Base-by-base conservation (phyloP, 2,888 invertebrate species). In the Neocrepidodera transversa region DNA sequence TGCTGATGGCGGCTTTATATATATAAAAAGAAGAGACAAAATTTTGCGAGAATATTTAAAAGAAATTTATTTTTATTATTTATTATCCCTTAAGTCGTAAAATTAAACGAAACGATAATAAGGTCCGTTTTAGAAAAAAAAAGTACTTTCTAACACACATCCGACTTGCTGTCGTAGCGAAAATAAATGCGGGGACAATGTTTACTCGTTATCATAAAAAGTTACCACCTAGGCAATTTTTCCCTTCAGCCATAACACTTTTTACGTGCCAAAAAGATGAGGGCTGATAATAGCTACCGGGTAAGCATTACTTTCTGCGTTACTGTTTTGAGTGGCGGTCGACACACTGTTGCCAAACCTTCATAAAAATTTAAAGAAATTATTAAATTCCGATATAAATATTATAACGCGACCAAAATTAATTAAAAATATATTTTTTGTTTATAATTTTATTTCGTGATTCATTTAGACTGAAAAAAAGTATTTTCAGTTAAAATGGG, bases 211-310 rank as follows among this genome's bases (percentile, higher is more conserved):
- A 71, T 70, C 73, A 69, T 75, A 74, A 76, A 76, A 75, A 74
- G 71, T 74, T 74, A 75, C 74, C 74, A 72, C 74, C 74, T 73
- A 72, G 73, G 74, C 74, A 75, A 74, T 75, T 75, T n/a, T 75
- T 68, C 68, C 66, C 66, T 62, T 60, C 60, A 61, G 68, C 66
- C 71, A 73, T 72, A 72, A 74, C 71, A 68, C 63, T 72, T 71
- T 75, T 74, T 74, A 71, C 71, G 72, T 64, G 69, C 68, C 67
- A 68, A 67, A 72, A 73, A 74, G 75, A 74, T 74, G 74, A 67
- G 64, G 65, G 68, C 59, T 68, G 74, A 76, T 74, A 76, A 73
- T 72, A 67, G 56, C 53, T 48, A 68, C 69, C 70, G 72, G 66
- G 73, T 72, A 70, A 70, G 74, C 73, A 72, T 75, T 74, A 73